phyloP scores from a whole-genome alignment of 2,113 vertebrate species.

The Laticauda laticaudata region DNA sequence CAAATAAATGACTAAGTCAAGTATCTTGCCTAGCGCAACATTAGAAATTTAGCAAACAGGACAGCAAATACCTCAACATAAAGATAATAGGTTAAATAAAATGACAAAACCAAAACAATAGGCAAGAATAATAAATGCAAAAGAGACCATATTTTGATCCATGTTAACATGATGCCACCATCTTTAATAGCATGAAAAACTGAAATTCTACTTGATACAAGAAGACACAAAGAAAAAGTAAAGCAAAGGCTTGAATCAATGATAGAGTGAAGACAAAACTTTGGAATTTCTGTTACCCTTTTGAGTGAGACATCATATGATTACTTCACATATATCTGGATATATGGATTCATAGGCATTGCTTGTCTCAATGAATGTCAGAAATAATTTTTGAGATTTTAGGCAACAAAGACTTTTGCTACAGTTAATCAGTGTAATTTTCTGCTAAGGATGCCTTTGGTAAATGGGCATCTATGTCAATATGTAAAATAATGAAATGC shows the following conservation, averaged over 20 bases:
- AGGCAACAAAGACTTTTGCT: not conserved
- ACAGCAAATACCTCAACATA: conserved; percentile 46
- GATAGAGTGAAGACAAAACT: not conserved
- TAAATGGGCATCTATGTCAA: not conserved
- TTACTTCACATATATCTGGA: too few relatives aligned
- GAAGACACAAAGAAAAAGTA: not conserved
- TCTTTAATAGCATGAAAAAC: not conserved
- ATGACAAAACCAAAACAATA: not conserved
- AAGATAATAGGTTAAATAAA: conserved; percentile 49
- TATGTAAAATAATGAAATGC: not conserved
- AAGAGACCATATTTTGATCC: not conserved
- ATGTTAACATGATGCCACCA: too few relatives aligned
- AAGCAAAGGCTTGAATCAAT: not conserved
- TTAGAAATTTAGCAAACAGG: conserved; percentile 46
- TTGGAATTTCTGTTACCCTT: not conserved
- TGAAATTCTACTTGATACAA: not conserved
- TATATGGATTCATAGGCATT: too few relatives aligned
- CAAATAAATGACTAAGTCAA: conserved; percentile 41
- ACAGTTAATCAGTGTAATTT: not conserved
- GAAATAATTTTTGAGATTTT: not conserved
- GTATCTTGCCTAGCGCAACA: conserved; percentile 35
- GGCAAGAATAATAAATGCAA: not conserved
- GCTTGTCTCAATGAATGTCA: not conserved
- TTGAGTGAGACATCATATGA: not conserved
- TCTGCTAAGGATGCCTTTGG: not conserved